Conservation (phyloP, 2,888 invertebrate species). For the Plagodis pulveraria region DNA sequence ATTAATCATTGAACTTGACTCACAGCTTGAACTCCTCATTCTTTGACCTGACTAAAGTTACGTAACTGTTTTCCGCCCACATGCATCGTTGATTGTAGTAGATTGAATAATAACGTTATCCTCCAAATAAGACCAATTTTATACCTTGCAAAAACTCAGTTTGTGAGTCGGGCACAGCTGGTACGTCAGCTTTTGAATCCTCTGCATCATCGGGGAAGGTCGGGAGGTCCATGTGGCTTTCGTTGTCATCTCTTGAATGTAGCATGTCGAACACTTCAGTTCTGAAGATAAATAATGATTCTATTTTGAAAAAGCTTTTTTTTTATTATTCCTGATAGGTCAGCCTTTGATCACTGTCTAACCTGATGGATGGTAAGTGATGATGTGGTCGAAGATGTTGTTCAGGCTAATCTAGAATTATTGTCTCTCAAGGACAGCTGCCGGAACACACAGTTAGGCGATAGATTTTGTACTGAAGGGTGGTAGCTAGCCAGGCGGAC, state of each 20-base stretch:
- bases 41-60: conserved; percentile 29
- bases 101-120: neutral
- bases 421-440: no score
- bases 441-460: no score
- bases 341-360: no score
- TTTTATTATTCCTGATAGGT: no score
- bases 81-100: conserved; percentile 4
- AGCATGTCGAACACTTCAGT: conserved; percentile 82
- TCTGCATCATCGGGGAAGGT: conserved; percentile 73
- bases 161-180: conserved; percentile 62
- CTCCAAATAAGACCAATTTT: neutral
- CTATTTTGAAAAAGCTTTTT: no score
- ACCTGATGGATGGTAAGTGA: no score
- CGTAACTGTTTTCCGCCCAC: conserved; percentile 28
- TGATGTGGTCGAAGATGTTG: no score
- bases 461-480: no score
- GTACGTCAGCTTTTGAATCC: conserved; percentile 59
- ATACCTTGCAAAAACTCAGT: conserved; percentile 76
- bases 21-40: conserved; percentile 20
- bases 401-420: no score
- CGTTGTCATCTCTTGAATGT: conserved; percentile 73
- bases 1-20: conserved; percentile 2
- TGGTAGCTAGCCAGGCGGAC: no score
- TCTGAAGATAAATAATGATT: conserved; percentile 41
- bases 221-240: conserved; percentile 68